phyloP scores from a whole-genome alignment of 2,113 vertebrate species.

The Gnathonemus echidnorhynchus region DNA sequence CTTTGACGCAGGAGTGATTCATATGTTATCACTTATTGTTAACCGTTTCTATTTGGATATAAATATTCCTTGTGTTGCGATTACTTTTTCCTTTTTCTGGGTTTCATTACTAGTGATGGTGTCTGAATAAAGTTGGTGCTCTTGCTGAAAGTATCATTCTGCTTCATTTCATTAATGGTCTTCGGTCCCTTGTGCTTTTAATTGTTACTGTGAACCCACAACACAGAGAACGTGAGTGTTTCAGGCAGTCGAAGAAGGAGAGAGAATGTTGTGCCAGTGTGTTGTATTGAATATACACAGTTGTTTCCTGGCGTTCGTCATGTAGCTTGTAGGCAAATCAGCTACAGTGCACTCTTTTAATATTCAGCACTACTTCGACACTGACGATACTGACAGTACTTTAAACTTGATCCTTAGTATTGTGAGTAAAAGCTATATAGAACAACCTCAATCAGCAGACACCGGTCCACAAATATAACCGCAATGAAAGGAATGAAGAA shows the following conservation, averaged over 20 bases:
- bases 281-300: background rate
- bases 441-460: background rate
- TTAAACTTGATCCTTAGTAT: background rate
- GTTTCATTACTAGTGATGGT: slow-evolving; percentile 43
- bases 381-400: background rate
- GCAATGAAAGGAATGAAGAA: background rate
- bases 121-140: slow-evolving; percentile 53
- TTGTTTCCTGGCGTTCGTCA: background rate
- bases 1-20: background rate
- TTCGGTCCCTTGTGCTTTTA: background rate
- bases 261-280: background rate
- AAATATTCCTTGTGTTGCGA: slow-evolving; percentile 17
- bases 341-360: background rate
- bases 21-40: background rate
- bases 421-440: background rate
- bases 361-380: background rate
- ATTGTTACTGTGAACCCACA: background rate
- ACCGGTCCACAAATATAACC: background rate
- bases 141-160: slow-evolving; percentile 28
- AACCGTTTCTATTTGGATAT: background rate
- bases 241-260: background rate
- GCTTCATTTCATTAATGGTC: background rate
- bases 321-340: background rate
- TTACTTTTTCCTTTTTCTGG: slow-evolving; percentile 22
- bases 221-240: background rate